Evolutionary conservation across 2,113 vertebrate genomes (phyloP).

Genomic region (Corythornis madagascariensis): DNA sequence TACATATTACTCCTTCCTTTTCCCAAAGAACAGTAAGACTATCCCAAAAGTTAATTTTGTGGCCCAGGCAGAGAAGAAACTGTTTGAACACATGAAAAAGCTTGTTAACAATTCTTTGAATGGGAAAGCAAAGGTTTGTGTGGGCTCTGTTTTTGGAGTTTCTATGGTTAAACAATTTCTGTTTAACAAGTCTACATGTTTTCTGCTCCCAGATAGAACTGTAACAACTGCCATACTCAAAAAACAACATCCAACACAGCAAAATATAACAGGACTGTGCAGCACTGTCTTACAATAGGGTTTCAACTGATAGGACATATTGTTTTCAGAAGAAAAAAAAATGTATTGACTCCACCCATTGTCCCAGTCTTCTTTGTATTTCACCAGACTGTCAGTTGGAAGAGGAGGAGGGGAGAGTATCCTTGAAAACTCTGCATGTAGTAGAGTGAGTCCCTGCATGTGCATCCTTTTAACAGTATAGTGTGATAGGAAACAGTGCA

Average conservation of each 20-base stretch:
- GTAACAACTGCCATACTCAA: background rate
- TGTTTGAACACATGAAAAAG: background rate
- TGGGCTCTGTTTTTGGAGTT: background rate
- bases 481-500: background rate
- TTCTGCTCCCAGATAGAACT: background rate
- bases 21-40: background rate
- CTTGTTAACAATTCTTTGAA: background rate
- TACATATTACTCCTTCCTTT: background rate
- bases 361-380: background rate
- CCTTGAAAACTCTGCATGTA: background rate
- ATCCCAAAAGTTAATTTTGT: background rate
- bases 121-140: background rate
- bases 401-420: background rate
- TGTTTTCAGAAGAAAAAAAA: background rate
- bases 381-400: background rate
- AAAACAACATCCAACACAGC: background rate
- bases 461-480: background rate
- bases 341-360: background rate
- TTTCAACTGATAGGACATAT: background rate
- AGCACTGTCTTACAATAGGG: background rate
- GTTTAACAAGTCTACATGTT: slow-evolving; percentile 17
- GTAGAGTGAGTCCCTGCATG: background rate
- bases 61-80: background rate
- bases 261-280: background rate
- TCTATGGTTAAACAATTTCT: slow-evolving; percentile 31